Evolutionary conservation across 64 coral and sea anemone species (phyloP).

Genomic region (Dendronephthya gigantea): DNA sequence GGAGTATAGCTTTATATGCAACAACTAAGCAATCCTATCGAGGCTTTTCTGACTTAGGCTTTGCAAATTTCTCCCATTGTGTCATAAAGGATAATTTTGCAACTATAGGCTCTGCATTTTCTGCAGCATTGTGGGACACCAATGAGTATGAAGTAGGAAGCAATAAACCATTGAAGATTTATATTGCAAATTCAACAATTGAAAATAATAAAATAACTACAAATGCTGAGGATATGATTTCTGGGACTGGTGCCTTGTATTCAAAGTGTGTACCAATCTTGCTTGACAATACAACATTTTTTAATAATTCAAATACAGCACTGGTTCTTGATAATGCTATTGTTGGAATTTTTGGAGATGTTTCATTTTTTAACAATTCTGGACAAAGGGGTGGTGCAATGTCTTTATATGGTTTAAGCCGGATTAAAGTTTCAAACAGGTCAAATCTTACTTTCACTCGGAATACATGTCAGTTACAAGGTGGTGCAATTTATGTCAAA

Average conservation of each 20-base stretch:
- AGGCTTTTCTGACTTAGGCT: not conserved
- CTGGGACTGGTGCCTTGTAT: conserved; percentile 38
- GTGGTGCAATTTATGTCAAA: conserved; percentile 42
- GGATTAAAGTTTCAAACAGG: conserved; percentile 5
- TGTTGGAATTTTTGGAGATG: conserved; percentile 13
- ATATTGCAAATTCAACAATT: conserved; percentile 18
- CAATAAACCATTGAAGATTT: not conserved
- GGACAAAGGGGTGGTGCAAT: conserved; percentile 46
- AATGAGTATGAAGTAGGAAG: conserved; percentile 15
- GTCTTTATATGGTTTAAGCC: conserved; percentile 35
- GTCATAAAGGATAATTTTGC: conserved; percentile 29
- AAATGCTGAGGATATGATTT: not conserved
- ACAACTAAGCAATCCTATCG: not conserved
- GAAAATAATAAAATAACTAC: not conserved
- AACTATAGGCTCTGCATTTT: conserved; percentile 46
- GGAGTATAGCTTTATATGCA: conserved; percentile 37
- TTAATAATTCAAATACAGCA: conserved; percentile 31
- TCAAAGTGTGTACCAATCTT: conserved; percentile 20
- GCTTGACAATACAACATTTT: conserved; percentile 21
- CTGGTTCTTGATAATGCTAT: conserved; percentile 40
- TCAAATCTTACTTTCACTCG: conserved; percentile 23
- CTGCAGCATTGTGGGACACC: conserved; percentile 18
- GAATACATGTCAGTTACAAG: conserved; percentile 15
- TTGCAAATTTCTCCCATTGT: conserved; percentile 25
- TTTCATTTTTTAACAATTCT: conserved; percentile 35